These are phyloP conservation scores for Drosophila kanekoi DNA, from an alignment of 2,888 invertebrate genomes.

Conservation along the genomic window DNA sequence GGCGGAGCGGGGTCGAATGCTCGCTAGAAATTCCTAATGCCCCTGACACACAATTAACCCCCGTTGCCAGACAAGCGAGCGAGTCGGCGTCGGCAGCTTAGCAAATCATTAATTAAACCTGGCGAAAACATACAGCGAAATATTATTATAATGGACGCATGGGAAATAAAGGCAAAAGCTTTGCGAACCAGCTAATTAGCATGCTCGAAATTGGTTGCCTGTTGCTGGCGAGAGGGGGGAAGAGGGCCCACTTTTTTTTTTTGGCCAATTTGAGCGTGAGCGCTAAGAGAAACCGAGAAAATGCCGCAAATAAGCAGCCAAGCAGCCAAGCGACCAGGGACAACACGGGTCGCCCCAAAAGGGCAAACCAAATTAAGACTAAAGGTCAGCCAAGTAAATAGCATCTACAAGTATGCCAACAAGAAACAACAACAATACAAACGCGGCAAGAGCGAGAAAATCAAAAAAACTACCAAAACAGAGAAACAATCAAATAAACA, in stretches of 20 bases:
- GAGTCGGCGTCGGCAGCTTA: constrained; percentile 63
- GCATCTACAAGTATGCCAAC: constrained; percentile 16
- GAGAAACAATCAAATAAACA: constrained; percentile 5
- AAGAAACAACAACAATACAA: background rate
- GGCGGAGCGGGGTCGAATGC: constrained; percentile 15
- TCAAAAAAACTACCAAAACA: constrained; percentile 4
- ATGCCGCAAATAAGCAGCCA: constrained; percentile 36
- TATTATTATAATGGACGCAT: constrained; percentile 71
- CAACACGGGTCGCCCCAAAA: constrained; percentile 22
- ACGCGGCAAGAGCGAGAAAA: background rate
- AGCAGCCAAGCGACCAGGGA: constrained; percentile 9
- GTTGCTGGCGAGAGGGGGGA: constrained; percentile 12
- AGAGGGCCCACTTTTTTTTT: constrained; percentile 24
- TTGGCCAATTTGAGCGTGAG: constrained; percentile 36
- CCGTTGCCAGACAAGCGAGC: constrained; percentile 22
- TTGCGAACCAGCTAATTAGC: constrained; percentile 62
- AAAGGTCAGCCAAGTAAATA: constrained; percentile 42
- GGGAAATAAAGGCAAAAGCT: constrained; percentile 68
- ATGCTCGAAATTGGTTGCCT: constrained; percentile 49
- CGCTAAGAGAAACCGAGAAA: constrained; percentile 30
- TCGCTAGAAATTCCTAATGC: constrained; percentile 52
- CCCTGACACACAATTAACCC: constrained; percentile 71
- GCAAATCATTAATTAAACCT: constrained; percentile 73
- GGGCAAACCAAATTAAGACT: constrained; percentile 45
- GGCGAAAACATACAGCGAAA: constrained; percentile 43